Evolutionary conservation across 2,888 invertebrate species (phyloP), one percentile per base, ranked within the genome.

Genomic region (Encarsia formosa): DNA sequence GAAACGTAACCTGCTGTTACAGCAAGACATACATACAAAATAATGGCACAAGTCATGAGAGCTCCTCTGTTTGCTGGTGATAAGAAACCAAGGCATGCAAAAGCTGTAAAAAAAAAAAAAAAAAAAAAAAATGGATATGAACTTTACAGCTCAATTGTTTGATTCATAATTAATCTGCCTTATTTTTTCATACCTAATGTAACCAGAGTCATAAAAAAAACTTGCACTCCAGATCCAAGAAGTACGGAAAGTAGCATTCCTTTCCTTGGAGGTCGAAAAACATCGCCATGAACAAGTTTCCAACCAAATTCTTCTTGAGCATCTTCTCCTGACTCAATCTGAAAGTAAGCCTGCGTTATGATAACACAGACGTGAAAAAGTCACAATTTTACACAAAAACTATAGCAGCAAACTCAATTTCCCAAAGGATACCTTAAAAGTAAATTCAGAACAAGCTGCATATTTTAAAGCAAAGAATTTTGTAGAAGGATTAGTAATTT

Each of bases 21-120:
- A 11, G 98, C 98, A 26, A 99, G 81, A 59, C 96, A 84, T n/a
- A 98, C 98, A 78, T 91, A 99, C 57, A 96, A 81, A 1, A 98
- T 91, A 81, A 99, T 85, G 22, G 95, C 89, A 72, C 97, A 98
- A 1, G 98, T 99, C 97, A 99, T 99, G 54, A 99, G 77, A 1
- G 97, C 95, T 8, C 99, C 99, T 66, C 99, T 86, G 77, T 99
- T 98, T 4, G 98, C 98, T 1, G 99, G 99, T 9, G 97, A 98
- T 50, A 99, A 80, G 78, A 99, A 99, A 48, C 99, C 99, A 59
- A 99, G 82, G 74, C 98, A 98, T n/a, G 99, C 99, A 77, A 99
- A 98, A 15, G 91, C 95, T 83, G 44, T 73, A 59, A 47, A 19
- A 46, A 56, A 45, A 32, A n/a, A n/a, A 43, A 47, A 57, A 41